These are phyloP conservation scores for Catharus minimus DNA, from an alignment of 2,113 vertebrate species.

Conservation along the genomic window DNA sequence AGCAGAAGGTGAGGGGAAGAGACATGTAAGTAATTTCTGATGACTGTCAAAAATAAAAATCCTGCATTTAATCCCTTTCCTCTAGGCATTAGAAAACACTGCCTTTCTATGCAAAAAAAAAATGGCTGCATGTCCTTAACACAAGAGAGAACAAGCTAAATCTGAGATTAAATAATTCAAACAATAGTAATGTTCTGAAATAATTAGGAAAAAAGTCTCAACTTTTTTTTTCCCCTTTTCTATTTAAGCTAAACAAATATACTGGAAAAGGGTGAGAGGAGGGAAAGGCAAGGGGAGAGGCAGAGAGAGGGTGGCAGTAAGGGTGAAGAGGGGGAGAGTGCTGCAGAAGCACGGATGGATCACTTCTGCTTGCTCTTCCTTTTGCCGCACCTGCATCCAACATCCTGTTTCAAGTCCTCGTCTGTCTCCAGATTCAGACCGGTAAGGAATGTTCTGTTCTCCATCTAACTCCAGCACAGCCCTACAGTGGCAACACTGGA, in stretches of 20 bases:
- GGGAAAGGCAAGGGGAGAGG: rapidly evolving
- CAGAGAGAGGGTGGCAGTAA: background rate
- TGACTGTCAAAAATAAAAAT: background rate
- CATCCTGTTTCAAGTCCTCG: background rate
- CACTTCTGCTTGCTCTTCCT: background rate
- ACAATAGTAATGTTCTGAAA: background rate
- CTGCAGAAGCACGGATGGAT: background rate
- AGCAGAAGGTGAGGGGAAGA: background rate
- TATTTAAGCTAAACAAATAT: background rate
- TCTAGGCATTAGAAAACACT: background rate
- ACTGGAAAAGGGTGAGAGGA: background rate
- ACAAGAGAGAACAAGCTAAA: background rate
- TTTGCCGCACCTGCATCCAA: background rate
- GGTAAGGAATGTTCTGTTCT: background rate
- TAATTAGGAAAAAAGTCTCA: background rate
- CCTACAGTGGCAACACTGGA: background rate
- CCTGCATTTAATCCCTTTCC: background rate
- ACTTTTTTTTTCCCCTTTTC: background rate
- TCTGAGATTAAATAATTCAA: background rate
- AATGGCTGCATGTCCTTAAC: background rate
- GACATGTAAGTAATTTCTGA: background rate
- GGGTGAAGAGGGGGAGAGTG: background rate
- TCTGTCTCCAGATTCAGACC: background rate
- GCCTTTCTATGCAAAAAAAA: background rate
- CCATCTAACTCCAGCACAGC: background rate